phyloP scores from a whole-genome alignment of 2,113 vertebrate species.

The Sturnira hondurensis region DNA sequence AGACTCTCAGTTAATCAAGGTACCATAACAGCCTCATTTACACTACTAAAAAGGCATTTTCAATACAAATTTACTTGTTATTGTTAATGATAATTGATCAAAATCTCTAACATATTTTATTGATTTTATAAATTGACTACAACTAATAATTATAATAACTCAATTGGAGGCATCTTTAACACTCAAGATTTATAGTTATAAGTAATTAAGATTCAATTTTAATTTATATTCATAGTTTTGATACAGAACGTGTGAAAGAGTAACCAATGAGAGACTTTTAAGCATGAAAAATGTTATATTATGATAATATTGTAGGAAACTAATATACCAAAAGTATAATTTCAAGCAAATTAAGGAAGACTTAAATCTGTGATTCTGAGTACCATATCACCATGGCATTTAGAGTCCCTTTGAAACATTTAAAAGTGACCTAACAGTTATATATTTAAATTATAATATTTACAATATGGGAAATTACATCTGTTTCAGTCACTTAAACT shows the following conservation, averaged over 20 bases:
- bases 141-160: background rate
- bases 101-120: background rate
- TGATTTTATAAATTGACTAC: slow-evolving; percentile 10
- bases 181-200: background rate
- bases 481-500: slow-evolving; percentile 31
- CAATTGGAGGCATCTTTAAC: background rate
- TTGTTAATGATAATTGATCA: background rate
- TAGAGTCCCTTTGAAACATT: slow-evolving; percentile 44
- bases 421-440: slow-evolving; percentile 4
- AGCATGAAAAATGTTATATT: slow-evolving; percentile 43
- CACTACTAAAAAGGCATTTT: background rate
- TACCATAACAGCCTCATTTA: background rate
- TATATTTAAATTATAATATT: slow-evolving; percentile 45
- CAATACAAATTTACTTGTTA: background rate
- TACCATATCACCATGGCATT: background rate
- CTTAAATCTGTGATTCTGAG: slow-evolving; percentile 13
- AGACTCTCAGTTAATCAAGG: background rate
- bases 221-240: slow-evolving; percentile 39
- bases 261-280: slow-evolving; percentile 55
- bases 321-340: slow-evolving; percentile 37
- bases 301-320: slow-evolving; percentile 3
- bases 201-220: slow-evolving; percentile 43
- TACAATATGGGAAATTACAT: slow-evolving; percentile 42
- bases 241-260: background rate
- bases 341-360: slow-evolving; percentile 5